These are phyloP conservation scores for Stictocephala bisonia DNA, from an alignment of 2,888 invertebrate species.

Conservation along the genomic window DNA sequence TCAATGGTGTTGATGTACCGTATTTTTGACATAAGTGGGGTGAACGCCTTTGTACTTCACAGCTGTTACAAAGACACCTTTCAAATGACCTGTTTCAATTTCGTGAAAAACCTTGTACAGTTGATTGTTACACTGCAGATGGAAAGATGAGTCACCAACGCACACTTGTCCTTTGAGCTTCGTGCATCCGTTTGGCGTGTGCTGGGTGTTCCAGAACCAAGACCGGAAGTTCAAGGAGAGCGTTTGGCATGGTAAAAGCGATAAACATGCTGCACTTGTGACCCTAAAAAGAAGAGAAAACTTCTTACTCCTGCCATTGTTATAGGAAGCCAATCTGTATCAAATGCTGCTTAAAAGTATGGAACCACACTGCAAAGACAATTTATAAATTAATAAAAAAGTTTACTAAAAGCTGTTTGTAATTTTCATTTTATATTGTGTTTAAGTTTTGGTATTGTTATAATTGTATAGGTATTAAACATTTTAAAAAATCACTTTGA, in stretches of 20 bases:
- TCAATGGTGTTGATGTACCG: too few species aligned
- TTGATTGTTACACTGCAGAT: not conserved
- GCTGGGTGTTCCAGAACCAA: not conserved
- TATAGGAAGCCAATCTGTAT: constrained; percentile 3
- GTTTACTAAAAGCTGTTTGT: not conserved
- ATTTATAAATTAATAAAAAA: not conserved
- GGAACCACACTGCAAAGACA: not conserved
- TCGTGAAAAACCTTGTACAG: not conserved
- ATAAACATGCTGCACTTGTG: too few species aligned
- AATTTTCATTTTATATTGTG: not conserved
- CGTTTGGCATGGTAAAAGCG: not conserved
- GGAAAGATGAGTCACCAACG: too few species aligned
- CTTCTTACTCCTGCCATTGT: not conserved
- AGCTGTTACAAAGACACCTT: too few species aligned
- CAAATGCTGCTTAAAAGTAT: not conserved
- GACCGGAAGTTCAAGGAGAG: constrained; percentile 7
- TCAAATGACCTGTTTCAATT: constrained; percentile 1
- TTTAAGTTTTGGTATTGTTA: not conserved
- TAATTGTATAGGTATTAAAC: too few species aligned
- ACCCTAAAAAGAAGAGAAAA: too few species aligned
- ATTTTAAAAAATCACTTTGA: not conserved
- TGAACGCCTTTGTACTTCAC: not conserved
- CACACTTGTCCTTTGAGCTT: constrained; percentile 4
- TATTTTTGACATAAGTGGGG: too few species aligned
- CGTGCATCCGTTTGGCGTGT: not conserved